Conservation (phyloP, 2,888 invertebrate genomes). For the Pedicia rivosa region DNA sequence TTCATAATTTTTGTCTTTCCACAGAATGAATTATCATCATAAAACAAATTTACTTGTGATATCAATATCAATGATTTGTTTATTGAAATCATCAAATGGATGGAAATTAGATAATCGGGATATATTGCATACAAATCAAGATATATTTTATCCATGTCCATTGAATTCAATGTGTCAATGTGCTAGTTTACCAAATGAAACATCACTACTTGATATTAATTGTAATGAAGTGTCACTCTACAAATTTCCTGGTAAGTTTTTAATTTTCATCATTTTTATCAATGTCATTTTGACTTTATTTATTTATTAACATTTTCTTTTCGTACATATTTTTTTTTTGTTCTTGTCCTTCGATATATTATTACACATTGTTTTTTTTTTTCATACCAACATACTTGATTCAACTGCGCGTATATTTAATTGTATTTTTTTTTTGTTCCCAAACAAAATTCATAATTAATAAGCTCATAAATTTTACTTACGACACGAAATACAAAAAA, state of each 20-base stretch:
- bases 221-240: conserved; percentile 31
- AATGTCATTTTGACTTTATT: conserved; percentile 1
- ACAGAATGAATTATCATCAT: too few species aligned
- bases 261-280: neutral
- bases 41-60: conserved; percentile 22
- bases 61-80: conserved; percentile 27
- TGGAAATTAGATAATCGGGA: conserved; percentile 28
- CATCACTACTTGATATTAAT: conserved; percentile 31
- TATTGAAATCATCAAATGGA: conserved; percentile 24
- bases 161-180: conserved; percentile 32
- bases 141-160: conserved; percentile 29
- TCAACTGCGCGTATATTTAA: too few species aligned
- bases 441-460: conserved; percentile 4
- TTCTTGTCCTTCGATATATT: too few species aligned
- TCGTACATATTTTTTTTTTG: neutral
- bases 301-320: neutral
- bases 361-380: too few species aligned
- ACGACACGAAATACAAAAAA: conserved; percentile 3
- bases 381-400: too few species aligned
- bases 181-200: conserved; percentile 30
- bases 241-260: conserved; percentile 31
- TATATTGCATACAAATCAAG: conserved; percentile 26
- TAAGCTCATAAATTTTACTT: conserved; percentile 3
- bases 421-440: conserved; percentile 4
- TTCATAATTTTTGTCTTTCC: too few species aligned